Evolutionary conservation across 2,113 vertebrate species (phyloP).

Genomic region (Rhodinocichla rosea): DNA sequence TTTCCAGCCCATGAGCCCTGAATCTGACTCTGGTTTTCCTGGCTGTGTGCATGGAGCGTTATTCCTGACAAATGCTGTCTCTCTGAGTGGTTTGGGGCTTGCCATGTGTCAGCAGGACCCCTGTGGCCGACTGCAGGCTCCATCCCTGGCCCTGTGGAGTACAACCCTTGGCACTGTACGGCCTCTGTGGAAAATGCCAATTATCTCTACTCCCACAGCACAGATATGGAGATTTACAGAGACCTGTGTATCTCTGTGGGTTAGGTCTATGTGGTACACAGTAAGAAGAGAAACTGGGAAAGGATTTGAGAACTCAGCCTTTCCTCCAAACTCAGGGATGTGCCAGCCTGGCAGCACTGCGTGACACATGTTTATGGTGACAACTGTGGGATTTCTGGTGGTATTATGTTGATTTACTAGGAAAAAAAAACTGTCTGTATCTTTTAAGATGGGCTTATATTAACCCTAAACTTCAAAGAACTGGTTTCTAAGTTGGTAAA

Average conservation of each 20-base stretch:
- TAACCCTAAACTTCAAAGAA: background rate
- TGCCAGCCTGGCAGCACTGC: background rate
- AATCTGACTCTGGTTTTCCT: background rate
- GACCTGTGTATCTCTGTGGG: fast-evolving
- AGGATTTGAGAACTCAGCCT: background rate
- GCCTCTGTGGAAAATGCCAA: background rate
- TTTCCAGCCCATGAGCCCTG: background rate
- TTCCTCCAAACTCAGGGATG: background rate
- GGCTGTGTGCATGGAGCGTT: background rate
- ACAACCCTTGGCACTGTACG: fast-evolving
- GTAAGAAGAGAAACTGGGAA: background rate
- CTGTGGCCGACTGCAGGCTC: background rate
- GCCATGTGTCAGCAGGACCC: background rate
- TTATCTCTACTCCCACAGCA: background rate
- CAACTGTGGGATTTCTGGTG: background rate
- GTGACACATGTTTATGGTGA: fast-evolving
- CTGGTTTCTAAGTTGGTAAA: background rate
- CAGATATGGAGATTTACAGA: background rate
- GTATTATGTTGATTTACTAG: background rate
- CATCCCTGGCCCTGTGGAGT: background rate
- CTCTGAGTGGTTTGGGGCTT: background rate
- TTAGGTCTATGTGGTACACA: background rate
- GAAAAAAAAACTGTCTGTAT: background rate
- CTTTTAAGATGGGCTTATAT: background rate
- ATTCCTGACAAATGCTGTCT: background rate